Evolutionary conservation across 1,140 invertebrate genomes (phyloP).

Genomic region (Hydropsyche tenuis): DNA sequence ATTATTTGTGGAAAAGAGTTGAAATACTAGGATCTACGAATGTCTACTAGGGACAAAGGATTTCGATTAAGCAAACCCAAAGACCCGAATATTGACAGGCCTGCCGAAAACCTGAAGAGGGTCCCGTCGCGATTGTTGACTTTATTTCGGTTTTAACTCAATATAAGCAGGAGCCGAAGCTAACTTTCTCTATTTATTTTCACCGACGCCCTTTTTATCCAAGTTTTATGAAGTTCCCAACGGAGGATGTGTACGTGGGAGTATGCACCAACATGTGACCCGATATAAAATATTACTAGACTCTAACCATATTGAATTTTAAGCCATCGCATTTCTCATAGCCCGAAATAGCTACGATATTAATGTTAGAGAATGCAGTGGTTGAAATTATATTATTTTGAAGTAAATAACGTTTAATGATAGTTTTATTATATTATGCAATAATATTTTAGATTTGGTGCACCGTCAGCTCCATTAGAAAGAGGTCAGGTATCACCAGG

Average conservation of each 20-base stretch:
- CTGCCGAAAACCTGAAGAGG: conserved; percentile 28
- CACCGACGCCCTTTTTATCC: conserved; percentile 2
- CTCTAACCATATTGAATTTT: too few relatives aligned
- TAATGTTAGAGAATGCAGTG: too few relatives aligned
- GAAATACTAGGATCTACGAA: not conserved
- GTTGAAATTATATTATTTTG: too few relatives aligned
- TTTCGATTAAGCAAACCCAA: conserved; percentile 32
- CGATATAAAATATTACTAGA: too few relatives aligned
- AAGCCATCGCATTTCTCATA: too few relatives aligned
- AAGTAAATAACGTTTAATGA: too few relatives aligned
- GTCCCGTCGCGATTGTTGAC: conserved; percentile 34
- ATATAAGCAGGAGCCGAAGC: conserved; percentile 6
- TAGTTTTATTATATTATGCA: not conserved
- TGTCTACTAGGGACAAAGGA: conserved; percentile 18
- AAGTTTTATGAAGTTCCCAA: conserved; percentile 10
- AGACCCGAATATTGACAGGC: conserved; percentile 23
- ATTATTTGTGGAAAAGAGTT: too few relatives aligned
- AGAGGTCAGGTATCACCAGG: conserved; percentile 81
- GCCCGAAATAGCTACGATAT: too few relatives aligned
- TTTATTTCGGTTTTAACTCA: conserved; percentile 36
- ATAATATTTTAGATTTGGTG: conserved; percentile 66
- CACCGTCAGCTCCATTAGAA: conserved; percentile 73
- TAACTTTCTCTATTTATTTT: conserved; percentile 36
- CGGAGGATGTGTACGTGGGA: not conserved
- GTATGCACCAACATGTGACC: too few relatives aligned